These are phyloP conservation scores for Oscheius sp. DNA, from an alignment of 2,888 invertebrate species.

Conservation along the genomic window DNA sequence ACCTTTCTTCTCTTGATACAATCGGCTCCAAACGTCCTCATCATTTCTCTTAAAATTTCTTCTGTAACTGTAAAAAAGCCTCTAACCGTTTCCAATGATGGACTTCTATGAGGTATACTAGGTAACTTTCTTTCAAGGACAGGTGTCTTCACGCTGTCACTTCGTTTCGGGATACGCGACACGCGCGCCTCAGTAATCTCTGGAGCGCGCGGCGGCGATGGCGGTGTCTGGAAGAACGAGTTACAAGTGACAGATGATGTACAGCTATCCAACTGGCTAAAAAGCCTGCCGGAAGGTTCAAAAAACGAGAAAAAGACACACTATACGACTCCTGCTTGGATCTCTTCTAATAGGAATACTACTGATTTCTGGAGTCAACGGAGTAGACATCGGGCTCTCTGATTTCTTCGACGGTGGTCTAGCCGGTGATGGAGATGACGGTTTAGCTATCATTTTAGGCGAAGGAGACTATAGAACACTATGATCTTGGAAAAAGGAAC, in stretches of 20 bases:
- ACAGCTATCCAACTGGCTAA: conserved; percentile 26
- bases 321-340: conserved; percentile 34
- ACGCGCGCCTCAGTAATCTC: conserved; percentile 54
- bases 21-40: conserved; percentile 53
- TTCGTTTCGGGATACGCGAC: conserved; percentile 54
- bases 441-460: conserved; percentile 17
- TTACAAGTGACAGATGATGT: conserved; percentile 24
- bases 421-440: conserved; percentile 19
- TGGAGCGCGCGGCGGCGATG: conserved; percentile 39
- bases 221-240: conserved; percentile 33
- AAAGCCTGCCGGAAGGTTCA: background rate
- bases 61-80: background rate
- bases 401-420: background rate
- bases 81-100: conserved; percentile 9
- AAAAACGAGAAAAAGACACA: background rate
- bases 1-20: conserved; percentile 58
- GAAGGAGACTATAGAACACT: conserved; percentile 30
- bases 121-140: conserved; percentile 55
- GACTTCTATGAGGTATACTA: conserved; percentile 36
- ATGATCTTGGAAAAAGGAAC: no score
- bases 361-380: conserved; percentile 42
- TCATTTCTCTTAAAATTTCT: conserved; percentile 35
- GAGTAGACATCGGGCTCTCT: conserved; percentile 27
- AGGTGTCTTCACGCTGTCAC: conserved; percentile 53
- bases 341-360: conserved; percentile 45